phyloP scores from a whole-genome alignment of 1,140 invertebrate species.

The Hetaerina americana region DNA sequence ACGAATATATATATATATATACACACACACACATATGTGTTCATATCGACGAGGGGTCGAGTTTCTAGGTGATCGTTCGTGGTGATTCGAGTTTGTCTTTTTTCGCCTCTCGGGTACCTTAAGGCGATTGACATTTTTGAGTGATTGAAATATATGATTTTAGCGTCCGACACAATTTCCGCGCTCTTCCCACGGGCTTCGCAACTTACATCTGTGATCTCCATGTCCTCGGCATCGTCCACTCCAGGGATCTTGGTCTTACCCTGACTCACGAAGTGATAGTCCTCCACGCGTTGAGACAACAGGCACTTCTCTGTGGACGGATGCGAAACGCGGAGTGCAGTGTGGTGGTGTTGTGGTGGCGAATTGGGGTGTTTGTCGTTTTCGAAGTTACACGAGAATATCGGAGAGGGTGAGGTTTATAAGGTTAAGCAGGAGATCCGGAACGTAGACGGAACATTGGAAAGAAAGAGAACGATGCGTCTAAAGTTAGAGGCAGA shows the following conservation, averaged over 20 bases:
- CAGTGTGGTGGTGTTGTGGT: background rate
- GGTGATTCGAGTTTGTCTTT: background rate
- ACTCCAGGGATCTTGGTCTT: conserved; percentile 91
- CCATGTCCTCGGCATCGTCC: conserved; percentile 92
- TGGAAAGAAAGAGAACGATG: background rate
- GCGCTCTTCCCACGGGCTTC: background rate
- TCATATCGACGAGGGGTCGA: too few relatives aligned
- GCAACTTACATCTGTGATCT: conserved; percentile 81
- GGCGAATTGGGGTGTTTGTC: background rate
- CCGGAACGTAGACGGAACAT: background rate
- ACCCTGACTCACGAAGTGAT: conserved; percentile 92
- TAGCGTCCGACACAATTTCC: too few relatives aligned
- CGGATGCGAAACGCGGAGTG: background rate
- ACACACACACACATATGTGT: too few relatives aligned
- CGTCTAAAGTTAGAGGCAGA: background rate
- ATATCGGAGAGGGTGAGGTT: too few relatives aligned
- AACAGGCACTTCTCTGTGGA: conserved; percentile 58
- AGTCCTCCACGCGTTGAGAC: conserved; percentile 74
- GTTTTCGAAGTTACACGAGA: too few relatives aligned
- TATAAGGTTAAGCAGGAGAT: too few relatives aligned
- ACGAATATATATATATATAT: too few relatives aligned
- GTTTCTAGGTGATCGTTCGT: too few relatives aligned
- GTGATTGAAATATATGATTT: too few relatives aligned
- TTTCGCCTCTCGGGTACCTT: background rate
- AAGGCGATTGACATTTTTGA: too few relatives aligned